These are phyloP conservation scores for Epizoanthus illoricatus DNA, from an alignment of 92 coral and sea anemone genomes.

Conservation along the genomic window DNA sequence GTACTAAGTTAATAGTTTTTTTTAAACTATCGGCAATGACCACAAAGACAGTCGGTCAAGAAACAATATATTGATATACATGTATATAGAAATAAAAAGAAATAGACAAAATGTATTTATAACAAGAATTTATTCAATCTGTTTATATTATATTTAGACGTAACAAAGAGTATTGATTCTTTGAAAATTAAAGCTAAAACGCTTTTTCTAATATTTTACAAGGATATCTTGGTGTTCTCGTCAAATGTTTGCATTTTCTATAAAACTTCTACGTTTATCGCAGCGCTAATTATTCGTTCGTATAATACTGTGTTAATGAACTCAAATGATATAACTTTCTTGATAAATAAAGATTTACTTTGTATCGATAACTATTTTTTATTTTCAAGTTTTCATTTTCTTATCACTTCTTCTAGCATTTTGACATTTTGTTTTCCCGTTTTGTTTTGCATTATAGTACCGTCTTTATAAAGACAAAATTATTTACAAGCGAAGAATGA, in stretches of 20 bases:
- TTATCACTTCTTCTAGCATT: background rate
- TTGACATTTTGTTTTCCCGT: too few relatives aligned
- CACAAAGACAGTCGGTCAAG: background rate
- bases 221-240: too few relatives aligned
- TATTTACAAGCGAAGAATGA: background rate
- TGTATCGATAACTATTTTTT: too few relatives aligned
- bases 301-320: too few relatives aligned
- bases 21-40: background rate
- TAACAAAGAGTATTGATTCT: slow-evolving; percentile 11
- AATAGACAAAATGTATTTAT: slow-evolving; percentile 22
- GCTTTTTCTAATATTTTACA: background rate
- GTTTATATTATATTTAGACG: background rate
- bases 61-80: slow-evolving; percentile 12
- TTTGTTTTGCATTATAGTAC: background rate
- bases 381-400: background rate
- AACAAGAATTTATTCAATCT: background rate
- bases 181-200: background rate
- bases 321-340: too few relatives aligned
- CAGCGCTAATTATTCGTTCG: too few relatives aligned
- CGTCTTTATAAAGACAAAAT: slow-evolving; percentile 8
- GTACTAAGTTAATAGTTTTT: slow-evolving; percentile 17
- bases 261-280: too few relatives aligned
- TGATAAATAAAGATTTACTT: too few relatives aligned
- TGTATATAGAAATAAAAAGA: background rate
- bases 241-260: too few relatives aligned